Base-by-base conservation (phyloP, 2,113 vertebrate species). In the Ornithorhynchus anatinus region DNA sequence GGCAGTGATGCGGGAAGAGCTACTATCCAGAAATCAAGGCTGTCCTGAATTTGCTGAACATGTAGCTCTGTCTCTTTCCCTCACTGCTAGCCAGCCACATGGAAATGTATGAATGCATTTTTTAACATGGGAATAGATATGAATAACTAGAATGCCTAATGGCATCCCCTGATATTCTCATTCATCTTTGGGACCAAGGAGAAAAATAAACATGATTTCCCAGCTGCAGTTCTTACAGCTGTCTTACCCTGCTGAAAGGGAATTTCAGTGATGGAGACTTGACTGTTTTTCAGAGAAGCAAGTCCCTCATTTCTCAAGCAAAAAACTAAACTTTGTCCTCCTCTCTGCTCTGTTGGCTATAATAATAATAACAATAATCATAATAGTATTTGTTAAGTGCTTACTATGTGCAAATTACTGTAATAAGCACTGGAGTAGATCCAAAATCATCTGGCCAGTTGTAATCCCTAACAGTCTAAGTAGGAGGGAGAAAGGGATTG, bases 201-300 rank as follows among this genome's bases (percentile, higher is more conserved):
- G 6, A 59, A 77, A 76, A 72, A 2, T 48, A 79, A 68, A 66
- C 3, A 27, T 42, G 36, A 61, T 47, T 72, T 77, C 58, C 17
- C 32, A 47, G 31, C 31, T 32, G 33, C 37, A 38, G 6, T 42
- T 68, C 59, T 33, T 62, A 40, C 1, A 1, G 2, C 5, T 27
- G 39, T 71, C 15, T 71, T 66, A 64, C 75, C 20, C 59, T 54
- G 39, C 16, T 32, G 20, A 78, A 62, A 12, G 4, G 22, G 31
- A 10, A 44, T 15, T n/a, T 53, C 74, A 59, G 44, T 27, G 38
- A 64, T 27, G 59, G 67, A 72, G 35, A 4, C 27, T 36, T 36
- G 36, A 61, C n/a, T n/a, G 35, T 56, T 70, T 35, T 33, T 9
- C 3, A 60, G 32, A 20, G 4, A 53, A 75, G 32, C 51, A 64